Evolutionary conservation across 92 coral and sea anemone genomes (phyloP), one percentile per base, ranked within the genome.

Genomic region (Phenganax subtilis): DNA sequence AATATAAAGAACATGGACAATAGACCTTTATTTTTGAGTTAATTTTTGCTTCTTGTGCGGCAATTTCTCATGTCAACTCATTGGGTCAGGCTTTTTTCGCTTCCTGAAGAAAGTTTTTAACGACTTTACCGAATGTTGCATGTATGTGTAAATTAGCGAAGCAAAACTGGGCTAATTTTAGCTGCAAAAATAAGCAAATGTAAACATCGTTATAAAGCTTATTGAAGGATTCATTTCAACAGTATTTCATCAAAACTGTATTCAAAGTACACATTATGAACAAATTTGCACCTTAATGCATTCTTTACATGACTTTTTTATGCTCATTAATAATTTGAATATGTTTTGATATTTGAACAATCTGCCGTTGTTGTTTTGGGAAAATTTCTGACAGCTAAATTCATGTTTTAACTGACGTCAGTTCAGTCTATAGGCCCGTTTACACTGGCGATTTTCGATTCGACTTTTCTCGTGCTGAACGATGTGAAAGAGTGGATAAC

Each of bases 81-180:
- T 31, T 59, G 47, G 29, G 65, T 6, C 3, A 44, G 67, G 37
- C 81, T 60, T 28, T 59, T 76, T 75, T 76, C 16, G 70, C 70
- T 76, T 76, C 70, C 67, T 76, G 55, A 20, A 52, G 54, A 76
- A 76, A 60, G 3, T 76, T 16, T 47, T 51, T 76, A 76, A 76
- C 70, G 81, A 76, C 55, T 59, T 76, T 76, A 28, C 56, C 81
- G 44, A 29, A 59, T 76, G 81, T 52, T 76, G 55, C 30, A 54
- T 28, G 30, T 54, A n/a, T 20, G 73, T 7, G 17, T 10, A 37
- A 37, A 37, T 37, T n/a, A 10, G 73, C 30, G 17, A 30, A 64
- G 31, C 70, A n/a, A 55, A 56, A 10, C 6, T 1, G 30, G 54
- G 65, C 71, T 76, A 76, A 76, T 76, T 76, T 76, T 76, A 54